Base-by-base conservation (phyloP, 2,888 invertebrate species). In the Drosophila neotestacea region DNA sequence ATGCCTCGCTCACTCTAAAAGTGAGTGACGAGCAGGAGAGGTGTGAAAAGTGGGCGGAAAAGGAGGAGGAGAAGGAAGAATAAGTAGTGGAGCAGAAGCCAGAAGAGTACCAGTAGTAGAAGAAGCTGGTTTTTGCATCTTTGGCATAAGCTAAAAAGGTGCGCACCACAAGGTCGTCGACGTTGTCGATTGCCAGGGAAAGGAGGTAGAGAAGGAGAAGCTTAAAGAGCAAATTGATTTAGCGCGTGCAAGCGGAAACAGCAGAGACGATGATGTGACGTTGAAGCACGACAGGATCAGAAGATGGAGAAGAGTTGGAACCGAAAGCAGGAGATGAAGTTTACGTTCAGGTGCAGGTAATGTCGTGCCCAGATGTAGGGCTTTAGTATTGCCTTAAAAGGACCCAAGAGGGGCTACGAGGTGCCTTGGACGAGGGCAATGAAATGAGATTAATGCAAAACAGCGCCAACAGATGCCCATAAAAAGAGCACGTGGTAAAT, bases 361-460 rank as follows among this genome's bases (percentile, higher is more conserved):
- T 62, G 46, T 54, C 42, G 46, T 51, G 54, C 47, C 39, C 66
- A 79, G 77, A 73, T 80, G 85, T 81, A 73, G 62, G 69, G 70
- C 77, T 66, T 68, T 51, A 56, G 61, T 46, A 36, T n/a, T 50
- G 36, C 27, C 30, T 11, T 16, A 7, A 13, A 60, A 44, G 41
- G 50, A n/a, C 10, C 38, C 47, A 47, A 10, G 16, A 42, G 32
- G 50, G 38, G 48, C 34, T n/a, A 47, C 38, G 48, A 59, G 66
- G 54, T 41, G 68, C 38, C 16, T 36, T 44, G 61, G 54, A 66
- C 41, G 50, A 51, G 50, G 67, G 82, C 85, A 89, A 87, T 85
- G 88, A 85, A 89, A 89, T 85, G 77, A 81, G 85, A 85, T 89
- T 89, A 85, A 89, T 85, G 83, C 85, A 89, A 85, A 87, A 85